A percentile compares a stretch with the other conserved stretches of the same genome.
phyloP scores from a whole-genome alignment of 2,888 invertebrate species.

The Amiota mariae region DNA sequence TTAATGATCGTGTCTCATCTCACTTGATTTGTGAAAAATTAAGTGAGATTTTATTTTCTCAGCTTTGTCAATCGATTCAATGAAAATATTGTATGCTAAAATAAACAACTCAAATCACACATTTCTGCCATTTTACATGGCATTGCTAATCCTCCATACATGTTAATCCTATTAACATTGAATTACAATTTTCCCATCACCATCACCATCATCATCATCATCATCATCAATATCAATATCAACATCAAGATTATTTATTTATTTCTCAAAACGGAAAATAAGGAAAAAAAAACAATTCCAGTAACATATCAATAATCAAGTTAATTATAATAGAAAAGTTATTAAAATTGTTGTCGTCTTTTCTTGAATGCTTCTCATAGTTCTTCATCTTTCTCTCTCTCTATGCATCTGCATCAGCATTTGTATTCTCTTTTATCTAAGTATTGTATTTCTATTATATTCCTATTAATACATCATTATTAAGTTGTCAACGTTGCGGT shows the following conservation, averaged over 20 bases:
- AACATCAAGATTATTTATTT: too few relatives aligned
- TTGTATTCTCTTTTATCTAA: background rate
- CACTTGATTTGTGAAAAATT: slow-evolving; percentile 59
- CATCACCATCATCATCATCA: background rate
- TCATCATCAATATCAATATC: too few relatives aligned
- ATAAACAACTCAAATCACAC: slow-evolving; percentile 17
- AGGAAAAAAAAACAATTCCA: slow-evolving; percentile 7
- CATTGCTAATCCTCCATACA: background rate
- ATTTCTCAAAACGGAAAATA: background rate
- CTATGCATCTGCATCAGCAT: too few relatives aligned
- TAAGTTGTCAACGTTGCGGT: slow-evolving; percentile 69
- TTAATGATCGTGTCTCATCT: too few relatives aligned
- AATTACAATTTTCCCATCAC: background rate
- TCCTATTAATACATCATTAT: slow-evolving; percentile 72
- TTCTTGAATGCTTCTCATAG: slow-evolving; percentile 8
- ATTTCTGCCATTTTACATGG: background rate
- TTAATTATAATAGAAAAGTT: slow-evolving; percentile 55
- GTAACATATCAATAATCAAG: background rate
- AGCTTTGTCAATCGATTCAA: slow-evolving; percentile 41
- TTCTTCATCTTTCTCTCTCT: background rate
- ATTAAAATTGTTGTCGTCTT: slow-evolving; percentile 49
- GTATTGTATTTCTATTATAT: slow-evolving; percentile 53
- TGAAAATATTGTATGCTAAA: slow-evolving; percentile 24
- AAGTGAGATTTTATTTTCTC: slow-evolving; percentile 66
- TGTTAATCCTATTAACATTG: slow-evolving; percentile 26